Base-by-base conservation (phyloP, 2,113 vertebrate genomes). In the Recurvirostra avosetta region DNA sequence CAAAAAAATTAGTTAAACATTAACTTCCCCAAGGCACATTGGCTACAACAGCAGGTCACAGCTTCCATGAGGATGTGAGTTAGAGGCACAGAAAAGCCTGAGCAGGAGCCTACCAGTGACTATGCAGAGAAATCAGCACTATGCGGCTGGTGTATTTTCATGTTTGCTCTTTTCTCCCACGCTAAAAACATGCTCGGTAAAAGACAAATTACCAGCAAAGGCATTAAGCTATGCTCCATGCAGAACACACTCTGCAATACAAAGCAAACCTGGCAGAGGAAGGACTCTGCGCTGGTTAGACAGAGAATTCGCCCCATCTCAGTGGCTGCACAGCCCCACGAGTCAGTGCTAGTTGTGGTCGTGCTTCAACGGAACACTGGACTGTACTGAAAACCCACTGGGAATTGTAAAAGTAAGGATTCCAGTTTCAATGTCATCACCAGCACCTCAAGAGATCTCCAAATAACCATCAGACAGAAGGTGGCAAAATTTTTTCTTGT, bases 311-410 rank as follows among this genome's bases (percentile, higher is more conserved):
- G 3, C 11, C 40, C 36, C 13, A 6, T 11, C 32, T 25, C 38
- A 12, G 27, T 10, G 30, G 32, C 43, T 61, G 30, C 4, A 8
- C 36, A 55, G 36, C 29, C 58, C 34, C 12, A 5, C 2, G 3
- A 36, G 20, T 38, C 20, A 13, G 15, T 12, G 9, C 1, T 3
- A 67, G 58, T 26, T 2, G 2, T 4, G 2, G 7, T 32, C 0
- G 0, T 36, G 12, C 80, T 38, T 41, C 80, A 67, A 1, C 0
- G 0, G 40, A 53, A n/a, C 13, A 1, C 23, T 29, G 41, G 6
- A 8, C 4, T 0, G 8, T 9, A 18, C 83, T 11, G 32, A 63
- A 56, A 96, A 50, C 41, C 36, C 74, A 18, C 8, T 2, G 8
- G 50, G 45, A 90, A 59, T 4, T 8, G 15, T 0, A 34, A 16